A percentile compares a stretch with the other conserved stretches of the same genome.
Evolutionary conservation across 1,140 invertebrate species (phyloP).

Genomic region (Bombus consobrinus): DNA sequence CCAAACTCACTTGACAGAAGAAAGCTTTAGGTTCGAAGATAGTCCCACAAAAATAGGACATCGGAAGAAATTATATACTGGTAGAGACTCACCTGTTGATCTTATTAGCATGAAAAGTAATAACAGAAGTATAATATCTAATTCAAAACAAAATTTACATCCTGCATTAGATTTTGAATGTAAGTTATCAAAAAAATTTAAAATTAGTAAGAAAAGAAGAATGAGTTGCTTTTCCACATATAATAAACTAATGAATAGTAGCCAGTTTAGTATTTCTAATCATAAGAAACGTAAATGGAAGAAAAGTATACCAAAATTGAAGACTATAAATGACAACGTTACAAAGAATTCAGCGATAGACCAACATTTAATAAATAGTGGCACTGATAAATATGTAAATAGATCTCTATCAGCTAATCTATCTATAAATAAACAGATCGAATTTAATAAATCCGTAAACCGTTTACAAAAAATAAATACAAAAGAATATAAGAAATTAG

Average conservation of each 20-base stretch:
- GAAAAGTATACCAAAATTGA: neutral
- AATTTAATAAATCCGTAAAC: neutral
- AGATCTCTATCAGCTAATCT: neutral
- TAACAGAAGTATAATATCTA: neutral
- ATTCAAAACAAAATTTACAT: constrained; percentile 46
- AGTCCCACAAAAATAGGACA: neutral
- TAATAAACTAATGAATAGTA: constrained; percentile 6
- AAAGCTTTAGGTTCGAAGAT: neutral
- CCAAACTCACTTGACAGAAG: neutral
- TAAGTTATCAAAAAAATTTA: neutral
- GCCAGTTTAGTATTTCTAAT: neutral
- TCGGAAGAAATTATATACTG: constrained; percentile 70
- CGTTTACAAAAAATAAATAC: neutral
- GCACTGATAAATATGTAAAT: neutral
- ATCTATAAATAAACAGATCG: neutral
- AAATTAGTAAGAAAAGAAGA: neutral
- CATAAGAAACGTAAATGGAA: neutral
- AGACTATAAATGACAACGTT: neutral
- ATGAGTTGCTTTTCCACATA: neutral
- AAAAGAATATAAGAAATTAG: no score
- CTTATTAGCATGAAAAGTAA: constrained; percentile 36
- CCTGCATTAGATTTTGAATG: constrained; percentile 60
- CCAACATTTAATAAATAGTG: neutral
- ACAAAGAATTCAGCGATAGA: neutral
- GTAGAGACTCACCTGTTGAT: constrained; percentile 67